Percentiles rank a stretch among this genome's conserved stretches.
These are phyloP conservation scores for Parazoanthus darwini DNA, from an alignment of 92 coral and sea anemone species.

Conservation along the genomic window DNA sequence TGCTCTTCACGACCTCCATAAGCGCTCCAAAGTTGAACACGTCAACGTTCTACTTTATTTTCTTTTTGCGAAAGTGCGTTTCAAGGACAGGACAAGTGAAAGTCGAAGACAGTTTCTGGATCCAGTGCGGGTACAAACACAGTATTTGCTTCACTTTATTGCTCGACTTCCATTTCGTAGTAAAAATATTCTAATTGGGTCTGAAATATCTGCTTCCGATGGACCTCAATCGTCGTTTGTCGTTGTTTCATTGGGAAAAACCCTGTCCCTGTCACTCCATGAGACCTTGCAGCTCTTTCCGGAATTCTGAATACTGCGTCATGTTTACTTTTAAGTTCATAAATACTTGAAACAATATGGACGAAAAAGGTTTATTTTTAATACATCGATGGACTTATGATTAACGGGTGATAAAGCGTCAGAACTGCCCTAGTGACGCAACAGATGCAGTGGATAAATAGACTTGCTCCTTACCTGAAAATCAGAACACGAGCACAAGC, in stretches of 20 bases:
- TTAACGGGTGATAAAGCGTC: not conserved
- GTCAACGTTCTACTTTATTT: too few relatives aligned
- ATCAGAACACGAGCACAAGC: not conserved
- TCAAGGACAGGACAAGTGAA: too few relatives aligned
- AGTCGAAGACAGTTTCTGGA: too few relatives aligned
- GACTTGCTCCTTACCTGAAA: not conserved
- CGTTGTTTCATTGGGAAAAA: not conserved
- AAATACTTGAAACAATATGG: too few relatives aligned
- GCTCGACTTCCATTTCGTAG: not conserved
- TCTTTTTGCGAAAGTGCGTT: too few relatives aligned
- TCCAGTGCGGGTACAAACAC: too few relatives aligned
- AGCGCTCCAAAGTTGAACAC: too few relatives aligned
- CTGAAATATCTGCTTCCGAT: not conserved
- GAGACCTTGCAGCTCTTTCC: not conserved
- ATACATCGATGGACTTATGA: not conserved
- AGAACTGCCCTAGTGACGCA: too few relatives aligned
- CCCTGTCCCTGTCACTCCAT: not conserved
- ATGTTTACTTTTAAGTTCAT: too few relatives aligned
- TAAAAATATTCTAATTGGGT: not conserved
- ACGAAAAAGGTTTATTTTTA: too few relatives aligned
- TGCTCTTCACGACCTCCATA: too few relatives aligned
- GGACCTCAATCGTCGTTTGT: not conserved
- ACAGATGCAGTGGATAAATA: not conserved
- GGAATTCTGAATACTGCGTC: too few relatives aligned
- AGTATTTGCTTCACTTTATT: not conserved